Evolutionary conservation across 2,113 vertebrate genomes (phyloP).

Genomic region (Spizaetus ornatus): DNA sequence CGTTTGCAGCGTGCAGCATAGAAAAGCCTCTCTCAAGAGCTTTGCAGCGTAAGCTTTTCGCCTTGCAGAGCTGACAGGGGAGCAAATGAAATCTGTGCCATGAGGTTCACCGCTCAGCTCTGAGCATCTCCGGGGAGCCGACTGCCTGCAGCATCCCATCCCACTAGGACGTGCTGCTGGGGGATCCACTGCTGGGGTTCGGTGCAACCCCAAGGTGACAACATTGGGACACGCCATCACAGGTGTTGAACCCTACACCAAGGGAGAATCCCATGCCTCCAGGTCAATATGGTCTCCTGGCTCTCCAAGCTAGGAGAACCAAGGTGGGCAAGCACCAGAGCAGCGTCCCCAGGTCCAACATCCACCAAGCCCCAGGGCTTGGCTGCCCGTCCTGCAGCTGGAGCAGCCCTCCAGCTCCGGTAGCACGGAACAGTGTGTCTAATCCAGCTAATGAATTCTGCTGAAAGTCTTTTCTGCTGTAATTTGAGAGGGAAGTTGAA

Average conservation of each 20-base stretch:
- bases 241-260: background rate
- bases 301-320: background rate
- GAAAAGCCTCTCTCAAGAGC: background rate
- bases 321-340: background rate
- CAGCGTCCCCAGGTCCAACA: background rate
- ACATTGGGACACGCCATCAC: accelerated
- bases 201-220: background rate
- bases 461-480: background rate
- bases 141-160: background rate
- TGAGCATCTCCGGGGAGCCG: background rate
- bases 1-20: accelerated
- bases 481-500: background rate
- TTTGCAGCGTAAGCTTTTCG: background rate
- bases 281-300: background rate
- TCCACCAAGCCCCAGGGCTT: accelerated
- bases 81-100: background rate
- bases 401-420: accelerated
- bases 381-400: background rate
- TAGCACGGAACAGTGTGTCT: background rate
- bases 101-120: background rate
- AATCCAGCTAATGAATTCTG: conserved; percentile 8
- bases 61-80: background rate
- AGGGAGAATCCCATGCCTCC: background rate
- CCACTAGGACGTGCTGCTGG: background rate
- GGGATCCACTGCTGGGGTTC: no score